phyloP scores from a whole-genome alignment of 1,140 invertebrate species.

The Ladona fulva region DNA sequence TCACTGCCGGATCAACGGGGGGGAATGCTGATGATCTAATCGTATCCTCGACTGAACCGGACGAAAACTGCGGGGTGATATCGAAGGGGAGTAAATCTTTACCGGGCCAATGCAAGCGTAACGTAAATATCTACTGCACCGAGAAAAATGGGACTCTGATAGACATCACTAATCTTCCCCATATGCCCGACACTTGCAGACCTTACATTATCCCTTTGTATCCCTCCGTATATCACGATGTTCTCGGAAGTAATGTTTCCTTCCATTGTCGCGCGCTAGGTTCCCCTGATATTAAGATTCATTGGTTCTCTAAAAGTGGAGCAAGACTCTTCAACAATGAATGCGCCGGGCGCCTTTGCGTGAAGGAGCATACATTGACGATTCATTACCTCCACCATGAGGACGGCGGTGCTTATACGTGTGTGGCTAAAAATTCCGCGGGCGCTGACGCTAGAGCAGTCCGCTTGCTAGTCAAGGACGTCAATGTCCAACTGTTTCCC shows the following conservation, averaged over 20 bases:
- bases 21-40: not conserved
- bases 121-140: conserved; percentile 17
- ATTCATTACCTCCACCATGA: conserved; percentile 20
- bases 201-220: conserved; percentile 22
- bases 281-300: conserved; percentile 16
- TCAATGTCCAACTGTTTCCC: conserved; percentile 24
- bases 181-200: conserved; percentile 11
- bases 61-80: not conserved
- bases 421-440: conserved; percentile 12
- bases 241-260: conserved; percentile 19
- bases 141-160: conserved; percentile 15
- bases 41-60: not conserved
- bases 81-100: not conserved
- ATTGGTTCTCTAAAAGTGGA: conserved; percentile 16
- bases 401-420: conserved; percentile 19
- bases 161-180: conserved; percentile 11
- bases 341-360: conserved; percentile 17
- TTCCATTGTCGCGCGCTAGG: conserved; percentile 22
- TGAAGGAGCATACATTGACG: conserved; percentile 18
- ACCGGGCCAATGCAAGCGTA: not conserved
- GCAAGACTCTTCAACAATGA: conserved; percentile 15
- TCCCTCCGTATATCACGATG: conserved; percentile 16
- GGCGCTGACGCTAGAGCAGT: conserved; percentile 17
- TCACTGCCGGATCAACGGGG: not conserved
- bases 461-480: conserved; percentile 15